Conservation (phyloP, 2,797 vertebrate genomes). For the Chlorospingus flavigularis region DNA sequence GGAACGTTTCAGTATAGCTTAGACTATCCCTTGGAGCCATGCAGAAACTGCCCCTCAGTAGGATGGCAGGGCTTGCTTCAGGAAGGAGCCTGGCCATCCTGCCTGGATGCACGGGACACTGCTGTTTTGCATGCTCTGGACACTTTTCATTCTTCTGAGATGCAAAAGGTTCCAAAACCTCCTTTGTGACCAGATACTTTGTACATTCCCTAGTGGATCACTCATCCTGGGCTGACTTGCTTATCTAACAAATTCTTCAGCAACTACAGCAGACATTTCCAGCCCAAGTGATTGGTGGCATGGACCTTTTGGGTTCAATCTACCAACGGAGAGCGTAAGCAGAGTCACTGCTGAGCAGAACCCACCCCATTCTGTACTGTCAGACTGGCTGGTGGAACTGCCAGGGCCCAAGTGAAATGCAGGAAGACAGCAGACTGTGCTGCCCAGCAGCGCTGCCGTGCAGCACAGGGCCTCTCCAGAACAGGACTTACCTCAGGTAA, state of each 20-base stretch:
- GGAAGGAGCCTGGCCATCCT: neutral
- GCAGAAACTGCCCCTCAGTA: neutral
- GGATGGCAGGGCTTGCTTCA: accelerated
- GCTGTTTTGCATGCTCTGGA: neutral
- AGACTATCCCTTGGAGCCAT: neutral
- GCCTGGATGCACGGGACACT: accelerated
- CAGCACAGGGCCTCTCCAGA: accelerated
- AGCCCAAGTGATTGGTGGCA: neutral
- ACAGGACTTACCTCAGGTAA: neutral
- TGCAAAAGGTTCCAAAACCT: neutral
- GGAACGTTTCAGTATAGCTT: neutral
- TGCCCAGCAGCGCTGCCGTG: accelerated
- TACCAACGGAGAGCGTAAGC: neutral
- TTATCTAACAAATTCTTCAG: neutral
- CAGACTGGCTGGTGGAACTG: neutral
- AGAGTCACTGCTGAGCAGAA: neutral
- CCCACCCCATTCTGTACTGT: neutral
- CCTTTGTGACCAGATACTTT: neutral
- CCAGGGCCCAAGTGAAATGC: neutral
- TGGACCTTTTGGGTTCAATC: neutral
- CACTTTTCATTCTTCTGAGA: neutral
- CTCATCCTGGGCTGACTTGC: neutral
- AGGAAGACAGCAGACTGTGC: neutral
- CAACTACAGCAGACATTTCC: neutral
- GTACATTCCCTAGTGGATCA: neutral